Percentiles rank a stretch among this genome's conserved stretches.
Conservation (phyloP, 2,797 vertebrate genomes). For the Hydrolagus colliei region DNA sequence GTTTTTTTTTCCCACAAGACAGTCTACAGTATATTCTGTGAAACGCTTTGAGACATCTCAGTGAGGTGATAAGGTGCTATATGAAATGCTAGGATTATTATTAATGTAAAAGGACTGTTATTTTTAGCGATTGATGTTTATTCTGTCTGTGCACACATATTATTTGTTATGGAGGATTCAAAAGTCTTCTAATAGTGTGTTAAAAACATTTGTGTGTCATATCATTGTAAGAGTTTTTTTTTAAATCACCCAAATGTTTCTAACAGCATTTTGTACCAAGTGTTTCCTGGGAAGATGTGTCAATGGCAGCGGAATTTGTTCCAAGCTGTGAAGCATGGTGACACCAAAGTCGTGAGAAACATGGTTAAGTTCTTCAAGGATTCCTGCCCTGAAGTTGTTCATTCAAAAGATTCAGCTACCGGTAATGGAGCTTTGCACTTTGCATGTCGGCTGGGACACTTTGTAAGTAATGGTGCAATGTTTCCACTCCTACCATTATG, state of each 20-base stretch:
- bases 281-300: constrained; percentile 35
- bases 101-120: too few relatives aligned
- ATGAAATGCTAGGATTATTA: too few relatives aligned
- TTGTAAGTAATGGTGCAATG: constrained; percentile 35
- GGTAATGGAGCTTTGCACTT: constrained; percentile 37
- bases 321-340: constrained; percentile 35
- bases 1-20: too few relatives aligned
- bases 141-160: too few relatives aligned
- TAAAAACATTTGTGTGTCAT: background rate
- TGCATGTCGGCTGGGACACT: constrained; percentile 37
- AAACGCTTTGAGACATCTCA: too few relatives aligned
- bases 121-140: too few relatives aligned
- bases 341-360: constrained; percentile 33
- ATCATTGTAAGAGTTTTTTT: background rate
- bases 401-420: constrained; percentile 37
- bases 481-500: background rate
- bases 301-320: constrained; percentile 33
- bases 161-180: background rate
- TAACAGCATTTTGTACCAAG: constrained; percentile 37
- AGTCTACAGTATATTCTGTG: too few relatives aligned
- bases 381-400: constrained; percentile 38
- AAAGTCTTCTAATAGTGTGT: background rate
- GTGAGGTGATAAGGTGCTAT: too few relatives aligned
- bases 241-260: background rate
- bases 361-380: constrained; percentile 43